Percentiles rank a stretch among this genome's conserved stretches.
phyloP scores from a whole-genome alignment of 2,113 vertebrate species.

The Abramis brama region DNA sequence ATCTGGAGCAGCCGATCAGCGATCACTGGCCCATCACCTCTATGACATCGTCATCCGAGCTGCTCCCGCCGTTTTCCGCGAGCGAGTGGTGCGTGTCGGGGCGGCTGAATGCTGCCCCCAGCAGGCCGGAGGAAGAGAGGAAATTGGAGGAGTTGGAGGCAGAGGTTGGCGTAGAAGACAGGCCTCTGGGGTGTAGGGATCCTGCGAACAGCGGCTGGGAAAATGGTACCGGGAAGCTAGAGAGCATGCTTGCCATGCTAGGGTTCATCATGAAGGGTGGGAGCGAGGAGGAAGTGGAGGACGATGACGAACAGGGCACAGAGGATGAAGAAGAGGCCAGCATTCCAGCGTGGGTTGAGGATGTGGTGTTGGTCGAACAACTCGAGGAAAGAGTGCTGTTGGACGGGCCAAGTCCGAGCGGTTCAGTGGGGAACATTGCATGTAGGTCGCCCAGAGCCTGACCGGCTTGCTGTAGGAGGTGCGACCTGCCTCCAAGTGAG shows the following conservation, averaged over 20 bases:
- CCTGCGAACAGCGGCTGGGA: slow-evolving; percentile 89
- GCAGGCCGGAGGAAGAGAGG: slow-evolving; percentile 83
- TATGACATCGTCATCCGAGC: slow-evolving; percentile 96
- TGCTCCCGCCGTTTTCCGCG: slow-evolving; percentile 88
- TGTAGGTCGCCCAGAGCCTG: slow-evolving; percentile 89
- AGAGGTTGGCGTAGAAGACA: slow-evolving; percentile 79
- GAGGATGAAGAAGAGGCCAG: slow-evolving; percentile 81
- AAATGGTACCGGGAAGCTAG: slow-evolving; percentile 89
- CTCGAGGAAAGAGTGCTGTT: slow-evolving; percentile 81
- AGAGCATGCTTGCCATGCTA: slow-evolving; percentile 86
- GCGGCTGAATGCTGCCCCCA: slow-evolving; percentile 86
- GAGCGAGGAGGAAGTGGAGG: slow-evolving; percentile 83
- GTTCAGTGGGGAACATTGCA: slow-evolving; percentile 90
- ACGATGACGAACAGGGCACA: slow-evolving; percentile 83
- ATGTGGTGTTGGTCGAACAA: slow-evolving; percentile 84
- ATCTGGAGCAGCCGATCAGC: slow-evolving; percentile 14
- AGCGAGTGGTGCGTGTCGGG: slow-evolving; percentile 78
- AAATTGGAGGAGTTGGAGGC: slow-evolving; percentile 85
- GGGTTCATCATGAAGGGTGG: slow-evolving; percentile 92
- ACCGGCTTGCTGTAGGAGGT: slow-evolving; percentile 89
- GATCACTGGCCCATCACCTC: slow-evolving; percentile 94
- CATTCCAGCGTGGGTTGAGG: slow-evolving; percentile 80
- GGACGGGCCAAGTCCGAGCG: slow-evolving; percentile 68
- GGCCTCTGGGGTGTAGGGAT: slow-evolving; percentile 77
- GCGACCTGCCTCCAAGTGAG: slow-evolving; percentile 83